Conservation (phyloP, 2,888 invertebrate species). For the Artemia sinica region DNA sequence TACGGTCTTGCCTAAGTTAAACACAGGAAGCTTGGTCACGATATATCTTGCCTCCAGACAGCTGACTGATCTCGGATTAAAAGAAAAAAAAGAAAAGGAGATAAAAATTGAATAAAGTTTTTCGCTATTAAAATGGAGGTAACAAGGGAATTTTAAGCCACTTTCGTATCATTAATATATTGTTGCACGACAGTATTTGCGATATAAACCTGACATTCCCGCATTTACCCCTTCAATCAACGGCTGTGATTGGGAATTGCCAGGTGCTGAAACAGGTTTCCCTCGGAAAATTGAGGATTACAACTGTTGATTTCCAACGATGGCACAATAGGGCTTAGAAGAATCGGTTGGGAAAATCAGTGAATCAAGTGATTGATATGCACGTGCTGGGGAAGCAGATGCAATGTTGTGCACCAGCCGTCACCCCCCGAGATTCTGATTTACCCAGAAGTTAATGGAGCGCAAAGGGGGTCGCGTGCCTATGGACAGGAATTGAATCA, state of each 20-base stretch:
- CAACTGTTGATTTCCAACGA: constrained; percentile 9
- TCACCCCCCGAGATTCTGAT: neutral
- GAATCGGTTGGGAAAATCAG: constrained; percentile 11
- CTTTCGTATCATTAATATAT: no score
- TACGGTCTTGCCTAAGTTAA: no score
- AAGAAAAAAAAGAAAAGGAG: no score
- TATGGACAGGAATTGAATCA: neutral
- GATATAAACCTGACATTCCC: no score
- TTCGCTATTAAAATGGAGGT: no score
- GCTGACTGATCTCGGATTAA: no score
- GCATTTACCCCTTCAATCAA: no score
- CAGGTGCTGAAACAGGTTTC: constrained; percentile 12
- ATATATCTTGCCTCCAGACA: no score
- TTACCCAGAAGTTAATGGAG: neutral
- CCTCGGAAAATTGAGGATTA: constrained; percentile 7
- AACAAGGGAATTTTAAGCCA: no score
- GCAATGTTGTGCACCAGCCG: constrained; percentile 11
- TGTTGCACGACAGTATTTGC: no score
- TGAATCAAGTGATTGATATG: constrained; percentile 13
- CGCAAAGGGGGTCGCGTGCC: constrained; percentile 15
- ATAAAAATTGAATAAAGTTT: no score
- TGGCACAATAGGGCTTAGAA: neutral
- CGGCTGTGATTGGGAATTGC: neutral
- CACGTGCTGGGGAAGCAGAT: constrained; percentile 10
- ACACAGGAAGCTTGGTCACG: no score